A percentile compares a stretch with the other conserved stretches of the same genome.
Evolutionary conservation across 2,888 invertebrate species (phyloP).

Genomic region (Eugnorisma glareosa): DNA sequence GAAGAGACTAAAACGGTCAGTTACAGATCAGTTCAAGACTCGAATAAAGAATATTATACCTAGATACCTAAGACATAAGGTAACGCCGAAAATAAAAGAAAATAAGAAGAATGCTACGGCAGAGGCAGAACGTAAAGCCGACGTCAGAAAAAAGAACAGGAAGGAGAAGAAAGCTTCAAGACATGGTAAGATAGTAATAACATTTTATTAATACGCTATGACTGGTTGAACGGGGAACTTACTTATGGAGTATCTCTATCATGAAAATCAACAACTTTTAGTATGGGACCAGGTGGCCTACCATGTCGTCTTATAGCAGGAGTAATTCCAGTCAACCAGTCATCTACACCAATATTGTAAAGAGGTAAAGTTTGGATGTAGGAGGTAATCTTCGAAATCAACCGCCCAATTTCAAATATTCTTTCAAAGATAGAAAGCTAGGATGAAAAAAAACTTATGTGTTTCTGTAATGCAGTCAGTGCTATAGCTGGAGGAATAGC

Average conservation of each 20-base stretch:
- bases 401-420: neutral
- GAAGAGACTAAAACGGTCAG: slow-evolving; percentile 73
- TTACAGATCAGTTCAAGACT: slow-evolving; percentile 60
- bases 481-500: neutral
- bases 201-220: neutral
- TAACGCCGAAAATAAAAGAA: slow-evolving; percentile 71
- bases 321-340: too few relatives aligned
- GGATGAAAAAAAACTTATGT: neutral
- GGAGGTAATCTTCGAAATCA: neutral
- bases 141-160: slow-evolving; percentile 21
- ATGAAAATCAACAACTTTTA: neutral
- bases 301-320: too few relatives aligned
- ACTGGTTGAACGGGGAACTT: neutral
- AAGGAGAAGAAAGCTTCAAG: slow-evolving; percentile 9
- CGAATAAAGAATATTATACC: slow-evolving; percentile 83
- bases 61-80: slow-evolving; percentile 79
- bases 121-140: slow-evolving; percentile 12
- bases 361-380: neutral
- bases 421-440: neutral
- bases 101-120: slow-evolving; percentile 60
- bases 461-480: neutral
- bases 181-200: slow-evolving; percentile 17
- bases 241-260: neutral
- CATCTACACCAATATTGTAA: neutral
- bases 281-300: neutral